These are phyloP conservation scores for Lycophotia porphyrea DNA, from an alignment of 2,888 invertebrate genomes.

Conservation along the genomic window DNA sequence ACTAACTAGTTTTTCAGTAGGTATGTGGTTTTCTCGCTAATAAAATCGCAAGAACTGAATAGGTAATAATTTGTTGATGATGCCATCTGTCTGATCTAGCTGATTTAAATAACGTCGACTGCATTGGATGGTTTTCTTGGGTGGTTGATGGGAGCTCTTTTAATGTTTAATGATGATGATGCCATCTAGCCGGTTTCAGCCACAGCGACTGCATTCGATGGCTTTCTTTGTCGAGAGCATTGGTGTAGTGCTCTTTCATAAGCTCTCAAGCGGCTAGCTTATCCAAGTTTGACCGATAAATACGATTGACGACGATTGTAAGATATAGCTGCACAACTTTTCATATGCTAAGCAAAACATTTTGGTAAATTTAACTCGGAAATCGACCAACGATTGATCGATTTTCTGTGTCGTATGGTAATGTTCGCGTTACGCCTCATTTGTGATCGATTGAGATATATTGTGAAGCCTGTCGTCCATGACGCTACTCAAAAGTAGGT, in stretches of 20 bases:
- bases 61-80: too few relatives aligned
- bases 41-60: neutral
- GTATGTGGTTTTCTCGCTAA: neutral
- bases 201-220: too few relatives aligned
- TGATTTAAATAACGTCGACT: neutral
- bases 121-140: neutral
- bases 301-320: neutral
- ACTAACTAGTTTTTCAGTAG: neutral
- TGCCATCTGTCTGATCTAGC: neutral
- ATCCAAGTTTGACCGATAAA: neutral
- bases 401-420: conserved; percentile 14
- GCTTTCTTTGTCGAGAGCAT: too few relatives aligned
- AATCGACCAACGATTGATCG: conserved; percentile 6
- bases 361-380: neutral
- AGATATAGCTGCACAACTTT: neutral
- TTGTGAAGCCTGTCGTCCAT: neutral
- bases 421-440: conserved; percentile 1
- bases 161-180: too few relatives aligned
- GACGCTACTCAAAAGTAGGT: neutral
- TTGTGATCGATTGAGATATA: conserved; percentile 38
- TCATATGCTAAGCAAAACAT: conserved; percentile 3
- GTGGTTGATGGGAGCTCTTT: neutral
- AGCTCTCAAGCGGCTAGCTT: too few relatives aligned
- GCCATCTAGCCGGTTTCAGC: too few relatives aligned
- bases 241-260: too few relatives aligned